Conservation (phyloP, 2,888 invertebrate genomes). For the Petrophora chlorosata region DNA sequence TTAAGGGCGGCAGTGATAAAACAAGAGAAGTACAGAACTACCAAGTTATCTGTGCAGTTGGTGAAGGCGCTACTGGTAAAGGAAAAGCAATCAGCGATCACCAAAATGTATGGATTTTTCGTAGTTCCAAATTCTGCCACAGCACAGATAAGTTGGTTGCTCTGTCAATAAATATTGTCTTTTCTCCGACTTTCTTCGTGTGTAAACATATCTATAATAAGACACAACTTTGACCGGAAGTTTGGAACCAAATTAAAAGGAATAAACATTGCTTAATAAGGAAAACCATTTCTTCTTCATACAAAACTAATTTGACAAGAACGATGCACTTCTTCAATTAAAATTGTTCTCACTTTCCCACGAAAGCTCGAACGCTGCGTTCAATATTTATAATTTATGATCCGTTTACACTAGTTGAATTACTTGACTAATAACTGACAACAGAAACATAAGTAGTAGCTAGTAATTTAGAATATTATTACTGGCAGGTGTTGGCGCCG, state of each 20-base stretch:
- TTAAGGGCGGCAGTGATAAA: conserved; percentile 8
- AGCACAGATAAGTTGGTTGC: too few species aligned
- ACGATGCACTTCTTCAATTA: conserved; percentile 36
- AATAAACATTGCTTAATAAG: conserved; percentile 14
- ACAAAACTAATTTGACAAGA: conserved; percentile 29
- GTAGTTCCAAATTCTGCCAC: too few species aligned
- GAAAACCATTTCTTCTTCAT: conserved; percentile 23
- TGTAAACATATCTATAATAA: conserved; percentile 21
- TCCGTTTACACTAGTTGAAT: conserved; percentile 26
- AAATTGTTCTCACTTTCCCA: conserved; percentile 36
- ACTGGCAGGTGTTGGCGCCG: conserved; percentile 8
- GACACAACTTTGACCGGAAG: conserved; percentile 24
- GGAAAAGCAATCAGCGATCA: too few species aligned
- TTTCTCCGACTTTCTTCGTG: conserved; percentile 6
- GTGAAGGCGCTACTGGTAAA: too few species aligned
- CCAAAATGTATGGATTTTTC: too few species aligned
- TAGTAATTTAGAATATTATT: conserved; percentile 10
- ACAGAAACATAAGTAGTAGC: conserved; percentile 2
- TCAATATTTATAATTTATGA: conserved; percentile 23
- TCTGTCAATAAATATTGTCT: too few species aligned
- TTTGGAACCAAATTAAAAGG: conserved; percentile 28
- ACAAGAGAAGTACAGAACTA: too few species aligned
- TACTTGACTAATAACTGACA: conserved; percentile 17
- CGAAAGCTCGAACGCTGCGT: conserved; percentile 24
- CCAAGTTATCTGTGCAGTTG: too few species aligned